These are phyloP conservation scores for Lates japonicus DNA, from an alignment of 2,797 vertebrate genomes.

Conservation along the genomic window DNA sequence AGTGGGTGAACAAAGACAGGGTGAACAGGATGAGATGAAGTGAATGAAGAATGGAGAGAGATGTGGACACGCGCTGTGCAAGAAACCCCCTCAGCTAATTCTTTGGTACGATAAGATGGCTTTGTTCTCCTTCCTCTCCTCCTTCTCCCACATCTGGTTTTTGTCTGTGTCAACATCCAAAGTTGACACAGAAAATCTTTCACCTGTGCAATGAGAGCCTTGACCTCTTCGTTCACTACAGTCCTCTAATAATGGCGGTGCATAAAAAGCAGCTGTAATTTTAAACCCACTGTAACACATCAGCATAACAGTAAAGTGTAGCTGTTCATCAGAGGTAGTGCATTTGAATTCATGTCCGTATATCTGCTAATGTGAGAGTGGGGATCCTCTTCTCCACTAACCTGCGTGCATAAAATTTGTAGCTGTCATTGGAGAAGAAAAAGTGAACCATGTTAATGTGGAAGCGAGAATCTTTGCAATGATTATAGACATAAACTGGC, in stretches of 20 bases:
- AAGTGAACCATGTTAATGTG: not conserved
- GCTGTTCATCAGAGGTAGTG: slow-evolving; percentile 22
- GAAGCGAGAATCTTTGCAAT: slow-evolving; percentile 14
- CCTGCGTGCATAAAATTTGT: not conserved
- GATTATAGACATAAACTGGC: not conserved
- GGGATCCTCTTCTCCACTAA: slow-evolving; percentile 26
- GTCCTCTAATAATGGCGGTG: slow-evolving; percentile 6
- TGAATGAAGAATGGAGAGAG: slow-evolving; percentile 16
- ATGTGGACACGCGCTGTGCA: slow-evolving; percentile 24
- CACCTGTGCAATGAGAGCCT: not conserved
- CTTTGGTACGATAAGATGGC: slow-evolving; percentile 38
- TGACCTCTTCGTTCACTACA: slow-evolving; percentile 11
- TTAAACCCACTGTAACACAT: slow-evolving; percentile 22
- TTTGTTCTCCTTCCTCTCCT: slow-evolving; percentile 13
- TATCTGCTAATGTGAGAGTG: slow-evolving; percentile 24
- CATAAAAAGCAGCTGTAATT: slow-evolving; percentile 11
- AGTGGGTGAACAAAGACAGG: slow-evolving; percentile 10
- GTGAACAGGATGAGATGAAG: slow-evolving; percentile 17
- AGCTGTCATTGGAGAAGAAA: slow-evolving; percentile 2
- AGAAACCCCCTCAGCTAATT: slow-evolving; percentile 37
- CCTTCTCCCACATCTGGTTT: slow-evolving; percentile 4
- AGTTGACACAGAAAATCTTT: slow-evolving; percentile 22
- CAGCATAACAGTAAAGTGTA: slow-evolving; percentile 9
- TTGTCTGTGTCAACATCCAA: slow-evolving; percentile 22
- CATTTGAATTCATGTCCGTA: not conserved